Evolutionary conservation across 2,113 vertebrate species (phyloP).

Genomic region (Erinaceus europaeus): DNA sequence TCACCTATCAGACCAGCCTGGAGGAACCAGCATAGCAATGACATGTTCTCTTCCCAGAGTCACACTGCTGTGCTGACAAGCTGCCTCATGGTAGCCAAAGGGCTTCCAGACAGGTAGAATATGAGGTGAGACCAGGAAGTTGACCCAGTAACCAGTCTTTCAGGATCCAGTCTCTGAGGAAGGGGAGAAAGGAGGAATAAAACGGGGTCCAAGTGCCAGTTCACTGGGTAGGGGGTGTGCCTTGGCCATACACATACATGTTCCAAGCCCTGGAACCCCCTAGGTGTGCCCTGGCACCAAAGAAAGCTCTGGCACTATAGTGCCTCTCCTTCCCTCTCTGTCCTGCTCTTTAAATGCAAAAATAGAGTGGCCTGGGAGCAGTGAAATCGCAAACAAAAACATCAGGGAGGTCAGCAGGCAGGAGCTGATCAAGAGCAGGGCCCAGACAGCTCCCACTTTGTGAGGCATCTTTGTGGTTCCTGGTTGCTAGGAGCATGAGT

Average conservation of each 20-base stretch:
- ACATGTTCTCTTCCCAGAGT: not conserved
- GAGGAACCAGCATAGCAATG: not conserved
- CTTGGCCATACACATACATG: too few species aligned
- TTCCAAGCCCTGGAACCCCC: too few species aligned
- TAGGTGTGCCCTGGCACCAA: too few species aligned
- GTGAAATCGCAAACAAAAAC: not conserved
- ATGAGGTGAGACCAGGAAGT: too few species aligned
- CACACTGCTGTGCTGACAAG: not conserved
- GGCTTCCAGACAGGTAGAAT: not conserved
- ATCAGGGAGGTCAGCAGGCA: not conserved
- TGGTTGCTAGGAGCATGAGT: conserved; percentile 62
- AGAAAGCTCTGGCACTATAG: too few species aligned
- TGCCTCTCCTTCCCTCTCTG: too few species aligned
- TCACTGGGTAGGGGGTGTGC: too few species aligned
- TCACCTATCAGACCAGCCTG: not conserved
- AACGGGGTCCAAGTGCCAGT: too few species aligned
- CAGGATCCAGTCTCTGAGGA: not conserved
- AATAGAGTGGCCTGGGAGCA: too few species aligned
- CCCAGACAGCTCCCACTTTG: conserved; percentile 46
- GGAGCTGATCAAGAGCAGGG: conserved; percentile 4
- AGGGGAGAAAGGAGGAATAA: too few species aligned
- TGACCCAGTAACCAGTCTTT: not conserved
- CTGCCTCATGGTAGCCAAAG: not conserved
- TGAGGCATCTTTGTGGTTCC: conserved; percentile 62
- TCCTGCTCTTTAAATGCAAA: too few species aligned